Conservation (phyloP, 2,113 vertebrate genomes). For the rabbit (Oryctolagus cuniculus) region DNA sequence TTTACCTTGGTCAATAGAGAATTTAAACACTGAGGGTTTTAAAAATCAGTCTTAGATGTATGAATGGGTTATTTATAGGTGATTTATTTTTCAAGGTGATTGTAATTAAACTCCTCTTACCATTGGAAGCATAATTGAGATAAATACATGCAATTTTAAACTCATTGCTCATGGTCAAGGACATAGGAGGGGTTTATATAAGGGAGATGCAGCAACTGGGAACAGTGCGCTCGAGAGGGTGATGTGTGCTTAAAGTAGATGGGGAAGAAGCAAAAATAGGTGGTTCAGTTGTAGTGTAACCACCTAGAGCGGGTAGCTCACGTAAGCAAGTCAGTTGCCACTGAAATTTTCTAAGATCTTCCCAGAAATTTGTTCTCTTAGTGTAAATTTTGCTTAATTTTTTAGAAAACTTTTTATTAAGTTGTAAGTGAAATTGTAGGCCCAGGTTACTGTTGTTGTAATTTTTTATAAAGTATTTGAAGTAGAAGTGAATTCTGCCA, state of each 20-base stretch:
- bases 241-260: neutral
- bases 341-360: constrained; percentile 40
- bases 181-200: constrained; percentile 20
- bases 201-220: neutral
- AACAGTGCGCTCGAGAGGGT: neutral
- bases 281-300: neutral
- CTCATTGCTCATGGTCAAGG: constrained; percentile 41
- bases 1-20: neutral
- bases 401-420: neutral
- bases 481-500: neutral
- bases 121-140: constrained; percentile 33
- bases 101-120: neutral
- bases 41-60: neutral
- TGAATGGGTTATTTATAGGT: neutral
- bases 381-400: neutral
- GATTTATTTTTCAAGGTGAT: neutral
- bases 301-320: neutral
- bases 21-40: neutral
- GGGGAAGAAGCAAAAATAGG: neutral
- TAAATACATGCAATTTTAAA: neutral
- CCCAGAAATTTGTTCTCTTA: neutral
- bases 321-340: constrained; percentile 1
- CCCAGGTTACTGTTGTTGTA: neutral
- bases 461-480: neutral
- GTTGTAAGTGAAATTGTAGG: constrained; percentile 16